A percentile compares a stretch with the other conserved stretches of the same genome.
Evolutionary conservation across 2,797 vertebrate genomes (phyloP).

Genomic region (Typhlichthys eigenmanni): DNA sequence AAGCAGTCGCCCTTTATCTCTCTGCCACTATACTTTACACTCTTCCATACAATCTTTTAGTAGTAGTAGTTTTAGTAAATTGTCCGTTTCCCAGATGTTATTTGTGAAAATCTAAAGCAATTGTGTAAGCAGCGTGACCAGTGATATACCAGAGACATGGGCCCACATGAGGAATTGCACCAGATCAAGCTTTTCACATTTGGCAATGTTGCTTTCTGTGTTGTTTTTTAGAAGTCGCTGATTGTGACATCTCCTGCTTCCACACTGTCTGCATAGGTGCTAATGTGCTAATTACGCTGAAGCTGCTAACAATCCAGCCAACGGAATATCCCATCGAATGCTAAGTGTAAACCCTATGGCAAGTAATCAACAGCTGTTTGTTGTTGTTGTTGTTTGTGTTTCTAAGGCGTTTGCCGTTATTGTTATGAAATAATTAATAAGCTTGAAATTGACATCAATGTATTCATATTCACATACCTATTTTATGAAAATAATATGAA

Average conservation of each 20-base stretch:
- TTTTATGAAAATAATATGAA: no score
- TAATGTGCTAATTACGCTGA: constrained; percentile 61
- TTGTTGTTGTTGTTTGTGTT: constrained; percentile 28
- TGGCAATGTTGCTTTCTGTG: constrained; percentile 27
- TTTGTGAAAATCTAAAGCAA: constrained; percentile 19
- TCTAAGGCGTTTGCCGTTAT: constrained; percentile 11
- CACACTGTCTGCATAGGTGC: constrained; percentile 42
- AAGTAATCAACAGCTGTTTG: constrained; percentile 36
- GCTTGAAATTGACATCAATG: no score
- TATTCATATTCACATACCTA: no score
- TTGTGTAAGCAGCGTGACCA: constrained; percentile 11
- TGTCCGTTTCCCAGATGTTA: constrained; percentile 10
- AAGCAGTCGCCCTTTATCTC: not conserved
- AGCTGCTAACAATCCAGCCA: constrained; percentile 45
- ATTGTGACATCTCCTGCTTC: constrained; percentile 43
- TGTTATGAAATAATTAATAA: constrained; percentile 4
- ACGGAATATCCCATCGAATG: constrained; percentile 28
- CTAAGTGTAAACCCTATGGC: constrained; percentile 39
- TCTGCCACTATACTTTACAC: not conserved
- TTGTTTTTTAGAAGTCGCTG: constrained; percentile 34
- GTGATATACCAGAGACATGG: constrained; percentile 5
- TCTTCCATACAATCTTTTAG: constrained; percentile 3
- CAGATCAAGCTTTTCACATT: constrained; percentile 35
- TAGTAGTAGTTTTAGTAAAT: not conserved
- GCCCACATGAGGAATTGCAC: constrained; percentile 17